phyloP scores from a whole-genome alignment of 2,888 invertebrate genomes.

The Apodemia hepburni region DNA sequence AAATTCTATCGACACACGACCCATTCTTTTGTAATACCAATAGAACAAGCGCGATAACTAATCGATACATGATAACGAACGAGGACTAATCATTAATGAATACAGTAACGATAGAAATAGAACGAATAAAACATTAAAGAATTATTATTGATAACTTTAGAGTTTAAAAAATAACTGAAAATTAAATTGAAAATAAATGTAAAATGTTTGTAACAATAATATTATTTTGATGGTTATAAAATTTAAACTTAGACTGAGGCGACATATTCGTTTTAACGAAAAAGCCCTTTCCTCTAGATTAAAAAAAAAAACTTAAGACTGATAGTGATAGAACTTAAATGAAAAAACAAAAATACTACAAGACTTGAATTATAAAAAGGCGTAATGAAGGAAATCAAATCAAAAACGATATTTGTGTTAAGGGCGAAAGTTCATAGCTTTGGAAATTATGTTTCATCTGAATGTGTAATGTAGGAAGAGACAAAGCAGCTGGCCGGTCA shows the following conservation, averaged over 20 bases:
- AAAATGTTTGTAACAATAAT: too few relatives aligned
- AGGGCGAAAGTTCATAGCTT: background rate
- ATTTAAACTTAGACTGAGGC: too few relatives aligned
- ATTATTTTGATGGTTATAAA: too few relatives aligned
- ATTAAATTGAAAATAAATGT: too few relatives aligned
- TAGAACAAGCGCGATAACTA: slow-evolving; percentile 31
- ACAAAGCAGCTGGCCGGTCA: slow-evolving; percentile 46
- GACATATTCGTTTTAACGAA: too few relatives aligned
- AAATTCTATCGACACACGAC: slow-evolving; percentile 42
- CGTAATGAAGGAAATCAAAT: too few relatives aligned
- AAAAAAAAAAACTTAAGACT: too few relatives aligned
- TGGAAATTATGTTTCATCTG: background rate
- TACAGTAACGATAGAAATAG: slow-evolving; percentile 16
- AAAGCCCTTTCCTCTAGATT: too few relatives aligned
- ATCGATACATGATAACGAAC: slow-evolving; percentile 24
- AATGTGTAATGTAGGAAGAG: slow-evolving; percentile 34
- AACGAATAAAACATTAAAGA: background rate
- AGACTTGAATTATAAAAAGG: too few relatives aligned
- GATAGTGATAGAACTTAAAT: background rate
- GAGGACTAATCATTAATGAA: slow-evolving; percentile 15
- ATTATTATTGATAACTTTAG: too few relatives aligned
- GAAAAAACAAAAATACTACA: background rate
- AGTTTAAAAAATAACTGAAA: too few relatives aligned
- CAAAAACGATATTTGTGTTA: background rate
- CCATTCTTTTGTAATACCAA: slow-evolving; percentile 21